A percentile compares a stretch with the other conserved stretches of the same genome.
Conservation (phyloP, 2,797 vertebrate species). For the Malacoraja senta region DNA sequence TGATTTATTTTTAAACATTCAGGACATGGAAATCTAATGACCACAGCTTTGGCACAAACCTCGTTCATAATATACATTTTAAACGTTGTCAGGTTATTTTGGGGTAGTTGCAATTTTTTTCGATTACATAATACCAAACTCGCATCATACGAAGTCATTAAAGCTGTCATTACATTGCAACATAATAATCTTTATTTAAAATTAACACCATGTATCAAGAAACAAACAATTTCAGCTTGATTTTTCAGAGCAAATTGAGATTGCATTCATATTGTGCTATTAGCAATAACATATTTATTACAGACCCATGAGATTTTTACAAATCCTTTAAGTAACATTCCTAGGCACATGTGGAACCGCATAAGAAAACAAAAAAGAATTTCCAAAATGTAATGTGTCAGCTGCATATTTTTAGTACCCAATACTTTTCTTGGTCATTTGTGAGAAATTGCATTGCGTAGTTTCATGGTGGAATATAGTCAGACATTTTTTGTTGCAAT, state of each 20-base stretch:
- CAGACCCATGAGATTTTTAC: not conserved
- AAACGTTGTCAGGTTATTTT: not conserved
- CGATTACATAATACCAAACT: not conserved
- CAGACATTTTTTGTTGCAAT: not conserved
- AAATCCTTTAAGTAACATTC: not conserved
- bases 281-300: not conserved
- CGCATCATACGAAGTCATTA: not conserved
- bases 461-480: not conserved
- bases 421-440: not conserved
- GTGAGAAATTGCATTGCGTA: not conserved
- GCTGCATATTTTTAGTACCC: not conserved
- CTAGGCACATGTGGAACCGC: slow-evolving; percentile 32
- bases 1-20: not conserved
- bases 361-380: not conserved
- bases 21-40: not conserved
- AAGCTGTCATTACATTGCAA: not conserved
- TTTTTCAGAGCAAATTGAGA: not conserved
- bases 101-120: not conserved
- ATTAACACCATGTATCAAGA: not conserved
- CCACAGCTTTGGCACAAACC: not conserved
- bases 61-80: not conserved
- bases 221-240: not conserved
- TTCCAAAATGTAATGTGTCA: not conserved
- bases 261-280: not conserved
- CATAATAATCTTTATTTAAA: slow-evolving; percentile 20